Conservation (phyloP, 2,113 vertebrate genomes). For the Microtus montanus region DNA sequence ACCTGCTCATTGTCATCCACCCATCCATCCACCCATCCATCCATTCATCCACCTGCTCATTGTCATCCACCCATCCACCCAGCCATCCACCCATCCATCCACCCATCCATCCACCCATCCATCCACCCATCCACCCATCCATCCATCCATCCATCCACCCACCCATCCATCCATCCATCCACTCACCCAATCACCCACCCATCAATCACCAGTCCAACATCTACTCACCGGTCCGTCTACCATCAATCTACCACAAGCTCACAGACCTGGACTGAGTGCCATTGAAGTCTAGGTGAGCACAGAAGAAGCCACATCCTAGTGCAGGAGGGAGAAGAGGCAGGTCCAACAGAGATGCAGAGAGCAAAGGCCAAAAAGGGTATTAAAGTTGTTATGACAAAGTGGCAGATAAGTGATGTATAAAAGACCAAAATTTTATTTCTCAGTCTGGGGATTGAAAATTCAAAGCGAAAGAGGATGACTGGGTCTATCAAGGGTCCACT, state of each 20-base stretch:
- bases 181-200: background rate
- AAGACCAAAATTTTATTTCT: background rate
- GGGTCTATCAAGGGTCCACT: background rate
- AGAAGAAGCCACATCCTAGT: background rate
- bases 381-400: background rate
- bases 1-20: no score
- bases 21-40: background rate
- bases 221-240: background rate
- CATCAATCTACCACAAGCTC: background rate
- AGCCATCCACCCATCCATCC: background rate
- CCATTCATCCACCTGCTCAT: background rate
- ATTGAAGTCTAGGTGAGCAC: background rate
- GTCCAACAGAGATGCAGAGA: background rate
- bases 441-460: background rate
- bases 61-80: background rate
- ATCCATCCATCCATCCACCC: background rate
- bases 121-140: no score
- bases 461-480: background rate
- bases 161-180: background rate
- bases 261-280: background rate
- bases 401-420: no score
- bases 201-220: background rate
- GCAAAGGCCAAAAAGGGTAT: background rate
- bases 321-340: background rate
- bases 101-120: background rate